Conservation (phyloP, 2,113 vertebrate genomes). For the Cynopterus brachyotis region DNA sequence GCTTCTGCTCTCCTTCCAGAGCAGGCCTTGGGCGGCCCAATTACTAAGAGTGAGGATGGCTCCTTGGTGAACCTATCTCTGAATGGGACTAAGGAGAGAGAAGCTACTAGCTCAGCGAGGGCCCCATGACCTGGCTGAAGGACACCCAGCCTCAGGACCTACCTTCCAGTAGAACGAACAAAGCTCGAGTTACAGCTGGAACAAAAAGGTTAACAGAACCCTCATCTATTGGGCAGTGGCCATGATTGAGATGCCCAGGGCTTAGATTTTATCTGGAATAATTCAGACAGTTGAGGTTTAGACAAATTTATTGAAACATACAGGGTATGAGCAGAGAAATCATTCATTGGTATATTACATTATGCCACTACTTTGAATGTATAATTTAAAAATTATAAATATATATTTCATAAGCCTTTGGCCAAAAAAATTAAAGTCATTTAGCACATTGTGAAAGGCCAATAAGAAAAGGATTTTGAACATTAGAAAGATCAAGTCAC, state of each 20-base stretch:
- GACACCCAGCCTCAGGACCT: neutral
- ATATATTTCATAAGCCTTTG: slow-evolving; percentile 82
- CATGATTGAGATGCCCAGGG: neutral
- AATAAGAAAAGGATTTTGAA: slow-evolving; percentile 80
- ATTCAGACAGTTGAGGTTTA: slow-evolving; percentile 46
- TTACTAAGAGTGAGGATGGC: neutral
- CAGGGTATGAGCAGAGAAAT: slow-evolving; percentile 75
- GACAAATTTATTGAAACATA: slow-evolving; percentile 79
- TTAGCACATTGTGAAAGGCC: slow-evolving; percentile 83
- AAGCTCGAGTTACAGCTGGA: neutral
- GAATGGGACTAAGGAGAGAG: neutral
- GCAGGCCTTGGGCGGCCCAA: neutral
- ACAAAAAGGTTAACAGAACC: neutral
- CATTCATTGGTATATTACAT: slow-evolving; percentile 76
- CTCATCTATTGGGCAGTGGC: neutral
- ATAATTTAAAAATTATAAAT: slow-evolving; percentile 83
- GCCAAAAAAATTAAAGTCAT: slow-evolving; percentile 74
- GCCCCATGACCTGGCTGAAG: neutral
- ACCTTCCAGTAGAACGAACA: neutral
- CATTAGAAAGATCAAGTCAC: slow-evolving; percentile 82
- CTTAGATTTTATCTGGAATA: slow-evolving; percentile 22
- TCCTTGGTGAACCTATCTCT: neutral
- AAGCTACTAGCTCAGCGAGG: neutral
- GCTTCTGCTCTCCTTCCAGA: neutral
- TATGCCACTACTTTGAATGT: slow-evolving; percentile 72